These are phyloP conservation scores for Elachura formosa DNA, from an alignment of 2,113 vertebrate genomes.

Conservation along the genomic window DNA sequence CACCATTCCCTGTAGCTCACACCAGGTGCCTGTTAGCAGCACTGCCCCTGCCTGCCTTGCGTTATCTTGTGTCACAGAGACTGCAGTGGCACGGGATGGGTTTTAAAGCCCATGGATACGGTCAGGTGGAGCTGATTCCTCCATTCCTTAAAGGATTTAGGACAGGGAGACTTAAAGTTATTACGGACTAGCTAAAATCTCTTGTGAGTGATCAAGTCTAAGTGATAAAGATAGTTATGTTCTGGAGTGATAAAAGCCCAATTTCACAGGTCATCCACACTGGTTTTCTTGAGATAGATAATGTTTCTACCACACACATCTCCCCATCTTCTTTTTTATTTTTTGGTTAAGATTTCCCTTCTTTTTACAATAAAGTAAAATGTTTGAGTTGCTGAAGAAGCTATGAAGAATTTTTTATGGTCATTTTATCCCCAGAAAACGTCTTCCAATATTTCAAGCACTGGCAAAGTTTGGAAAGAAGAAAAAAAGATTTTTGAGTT, in stretches of 20 bases:
- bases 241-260: constrained; percentile 42
- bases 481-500: background rate
- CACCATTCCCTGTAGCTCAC: background rate
- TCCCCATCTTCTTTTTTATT: background rate
- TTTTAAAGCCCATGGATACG: background rate
- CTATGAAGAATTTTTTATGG: background rate
- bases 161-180: background rate
- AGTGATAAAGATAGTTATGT: constrained; percentile 8
- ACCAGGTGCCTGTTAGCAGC: background rate
- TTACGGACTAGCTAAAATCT: constrained; percentile 11
- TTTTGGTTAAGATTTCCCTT: background rate
- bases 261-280: constrained; percentile 25
- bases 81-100: fast-evolving
- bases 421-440: background rate
- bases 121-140: background rate
- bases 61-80: background rate
- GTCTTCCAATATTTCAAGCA: background rate
- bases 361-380: background rate
- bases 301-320: background rate
- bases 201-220: background rate
- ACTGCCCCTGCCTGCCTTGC: background rate
- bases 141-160: background rate
- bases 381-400: background rate
- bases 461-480: background rate
- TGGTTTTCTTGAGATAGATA: background rate